Conservation (phyloP, 2,888 invertebrate species). For the Apantesis nais region DNA sequence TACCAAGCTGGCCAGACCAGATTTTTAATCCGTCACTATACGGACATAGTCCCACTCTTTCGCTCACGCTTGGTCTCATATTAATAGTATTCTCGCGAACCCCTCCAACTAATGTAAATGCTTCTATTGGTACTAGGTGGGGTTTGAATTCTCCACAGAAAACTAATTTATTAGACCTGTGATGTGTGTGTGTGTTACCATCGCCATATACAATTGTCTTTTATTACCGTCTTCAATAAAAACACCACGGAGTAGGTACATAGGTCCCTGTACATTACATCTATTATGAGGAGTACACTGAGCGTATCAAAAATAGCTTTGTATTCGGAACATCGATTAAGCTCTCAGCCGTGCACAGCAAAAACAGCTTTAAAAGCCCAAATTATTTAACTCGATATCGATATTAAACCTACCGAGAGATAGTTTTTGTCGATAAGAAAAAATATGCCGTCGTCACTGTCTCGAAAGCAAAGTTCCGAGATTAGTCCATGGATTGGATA, state of each 20-base stretch:
- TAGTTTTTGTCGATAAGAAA: conserved; percentile 70
- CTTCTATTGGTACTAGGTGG: neutral
- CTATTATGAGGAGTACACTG: conserved; percentile 17
- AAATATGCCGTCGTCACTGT: conserved; percentile 73
- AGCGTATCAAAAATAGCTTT: conserved; percentile 37
- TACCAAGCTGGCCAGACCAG: too few relatives aligned
- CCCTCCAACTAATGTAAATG: neutral
- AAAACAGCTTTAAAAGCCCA: conserved; percentile 64
- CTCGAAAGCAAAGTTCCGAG: conserved; percentile 50
- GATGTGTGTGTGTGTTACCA: neutral
- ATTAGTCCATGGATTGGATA: conserved; percentile 41
- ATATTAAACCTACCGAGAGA: conserved; percentile 67
- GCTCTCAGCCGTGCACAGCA: conserved; percentile 52
- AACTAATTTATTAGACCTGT: neutral
- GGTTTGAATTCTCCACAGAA: neutral
- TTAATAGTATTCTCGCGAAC: too few relatives aligned
- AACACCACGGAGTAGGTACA: conserved; percentile 3
- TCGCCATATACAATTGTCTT: neutral
- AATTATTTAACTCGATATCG: conserved; percentile 75
- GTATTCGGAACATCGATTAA: conserved; percentile 50
- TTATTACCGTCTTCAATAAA: neutral
- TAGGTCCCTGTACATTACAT: conserved; percentile 6
- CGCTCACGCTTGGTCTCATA: too few relatives aligned
- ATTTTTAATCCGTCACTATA: too few relatives aligned
- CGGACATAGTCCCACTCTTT: too few relatives aligned